Percentiles rank a stretch among this genome's conserved stretches.
phyloP scores from a whole-genome alignment of 2,797 vertebrate species.

The Pseudochirops corinnae region DNA sequence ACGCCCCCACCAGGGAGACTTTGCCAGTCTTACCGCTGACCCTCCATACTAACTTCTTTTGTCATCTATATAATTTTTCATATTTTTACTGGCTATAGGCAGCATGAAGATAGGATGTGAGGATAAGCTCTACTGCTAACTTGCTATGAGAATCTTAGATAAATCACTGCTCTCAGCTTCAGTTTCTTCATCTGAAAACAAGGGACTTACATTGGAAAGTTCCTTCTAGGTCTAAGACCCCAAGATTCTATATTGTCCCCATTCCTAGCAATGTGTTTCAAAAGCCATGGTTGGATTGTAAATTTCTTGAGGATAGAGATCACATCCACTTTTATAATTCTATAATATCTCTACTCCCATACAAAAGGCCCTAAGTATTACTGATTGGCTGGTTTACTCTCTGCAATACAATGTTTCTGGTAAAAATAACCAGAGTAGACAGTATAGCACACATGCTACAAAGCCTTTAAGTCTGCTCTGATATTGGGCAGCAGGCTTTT shows the following conservation, averaged over 20 bases:
- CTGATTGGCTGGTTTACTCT: neutral
- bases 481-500: neutral
- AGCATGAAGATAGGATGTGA: neutral
- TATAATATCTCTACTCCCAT: neutral
- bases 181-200: neutral
- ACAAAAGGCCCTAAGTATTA: neutral
- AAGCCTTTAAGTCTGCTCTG: neutral
- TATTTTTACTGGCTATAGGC: neutral
- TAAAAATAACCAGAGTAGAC: neutral
- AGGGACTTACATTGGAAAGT: neutral
- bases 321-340: neutral
- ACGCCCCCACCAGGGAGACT: too few species aligned
- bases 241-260: neutral
- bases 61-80: neutral
- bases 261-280: neutral
- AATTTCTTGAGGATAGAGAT: neutral
- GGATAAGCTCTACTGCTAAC: neutral
- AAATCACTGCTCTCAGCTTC: neutral
- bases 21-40: neutral
- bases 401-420: neutral
- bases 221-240: neutral
- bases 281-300: neutral
- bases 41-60: neutral
- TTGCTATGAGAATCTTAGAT: neutral
- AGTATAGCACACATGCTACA: conserved; percentile 7